Evolutionary conservation across 2,888 invertebrate genomes (phyloP), one percentile per base, ranked within the genome.

Genomic region (Deilephila elpenor): DNA sequence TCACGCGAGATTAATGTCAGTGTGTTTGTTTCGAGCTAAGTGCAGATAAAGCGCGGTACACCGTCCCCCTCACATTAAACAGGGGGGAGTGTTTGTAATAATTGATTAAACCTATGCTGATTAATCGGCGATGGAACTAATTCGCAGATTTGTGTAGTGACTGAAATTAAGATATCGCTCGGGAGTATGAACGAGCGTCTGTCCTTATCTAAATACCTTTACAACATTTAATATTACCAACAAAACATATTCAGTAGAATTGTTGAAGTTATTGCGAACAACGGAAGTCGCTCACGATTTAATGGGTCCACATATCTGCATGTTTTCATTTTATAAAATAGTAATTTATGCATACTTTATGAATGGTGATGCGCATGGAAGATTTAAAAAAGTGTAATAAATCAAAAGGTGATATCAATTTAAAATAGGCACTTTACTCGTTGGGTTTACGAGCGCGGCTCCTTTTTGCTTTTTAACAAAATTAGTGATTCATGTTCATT

Each of bases 1-100:
- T 61, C 51, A 56, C n/a, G 20, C 59, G 60, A 64, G 56, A 72
- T 72, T 72, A 59, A 34, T 62, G 62, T 44, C 34, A 56, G 5
- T 14, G 64, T 72, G 64, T 72, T 72, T 59, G 62, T 25, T 72
- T 71, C 70, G 72, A 75, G 79, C 79, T 84, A 86, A 87, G 83
- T 86, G 85, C 81, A 86, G 84, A 83, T 84, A 85, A 85, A 83
- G 79, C 80, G 71, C 77, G 76, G 74, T 75, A 80, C 79, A 83
- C 82, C 85, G 84, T 82, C 84, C 76, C 81, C 75, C 80, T 82
- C 84, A 85, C 84, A 84, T 88, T 87, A 88, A 83, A 84, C 83
- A 82, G 78, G 84, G 80, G 85, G 82, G 84, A 84, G 84, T 85
- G 88, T 86, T 88, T 86, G 86, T 88, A 86, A 88, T 89, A 89